A percentile compares a stretch with the other conserved stretches of the same genome.
These are phyloP conservation scores for Stercorarius parasiticus DNA, from an alignment of 2,113 vertebrate genomes.

Conservation along the genomic window DNA sequence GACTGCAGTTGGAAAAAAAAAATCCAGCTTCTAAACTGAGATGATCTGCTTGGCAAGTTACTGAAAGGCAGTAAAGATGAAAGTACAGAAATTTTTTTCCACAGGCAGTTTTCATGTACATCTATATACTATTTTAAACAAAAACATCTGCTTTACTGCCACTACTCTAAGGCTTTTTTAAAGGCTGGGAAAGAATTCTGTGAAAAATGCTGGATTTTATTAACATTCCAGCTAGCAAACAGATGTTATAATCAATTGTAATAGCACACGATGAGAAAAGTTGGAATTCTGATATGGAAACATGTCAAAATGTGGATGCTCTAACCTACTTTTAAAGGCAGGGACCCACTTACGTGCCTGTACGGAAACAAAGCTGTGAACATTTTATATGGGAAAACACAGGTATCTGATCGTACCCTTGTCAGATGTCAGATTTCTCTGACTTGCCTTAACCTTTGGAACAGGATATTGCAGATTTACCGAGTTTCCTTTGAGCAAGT, in stretches of 20 bases:
- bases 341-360: neutral
- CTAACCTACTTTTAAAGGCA: neutral
- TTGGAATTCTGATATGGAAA: neutral
- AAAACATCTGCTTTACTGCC: conserved; percentile 34
- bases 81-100: conserved; percentile 18
- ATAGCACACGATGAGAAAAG: neutral
- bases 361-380: neutral
- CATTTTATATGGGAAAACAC: neutral
- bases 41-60: neutral
- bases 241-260: conserved; percentile 8
- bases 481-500: neutral
- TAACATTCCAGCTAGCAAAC: neutral
- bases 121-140: conserved; percentile 26
- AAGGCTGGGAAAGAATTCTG: neutral
- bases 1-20: neutral
- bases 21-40: neutral
- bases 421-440: neutral
- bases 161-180: neutral
- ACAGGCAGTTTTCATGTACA: neutral
- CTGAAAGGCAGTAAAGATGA: conserved; percentile 21
- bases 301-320: neutral
- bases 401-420: neutral
- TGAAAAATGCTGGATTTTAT: neutral
- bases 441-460: neutral
- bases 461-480: neutral